phyloP scores from a whole-genome alignment of 2,113 vertebrate species.

The Tonatia bakeri region DNA sequence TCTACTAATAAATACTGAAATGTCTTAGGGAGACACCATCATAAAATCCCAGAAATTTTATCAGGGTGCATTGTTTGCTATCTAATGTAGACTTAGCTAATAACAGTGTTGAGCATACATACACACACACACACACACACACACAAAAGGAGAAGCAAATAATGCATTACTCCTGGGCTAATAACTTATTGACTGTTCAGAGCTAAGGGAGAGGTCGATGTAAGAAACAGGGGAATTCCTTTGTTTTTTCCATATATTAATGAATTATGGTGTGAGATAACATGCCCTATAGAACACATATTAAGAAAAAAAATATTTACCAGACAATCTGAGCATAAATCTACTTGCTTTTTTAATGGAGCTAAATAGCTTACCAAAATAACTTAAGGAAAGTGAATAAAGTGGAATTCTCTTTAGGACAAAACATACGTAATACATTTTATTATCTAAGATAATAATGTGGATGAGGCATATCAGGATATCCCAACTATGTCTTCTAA shows the following conservation, averaged over 20 bases:
- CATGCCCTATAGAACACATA: background rate
- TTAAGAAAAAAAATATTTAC: slow-evolving; percentile 19
- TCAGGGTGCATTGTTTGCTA: background rate
- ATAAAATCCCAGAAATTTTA: background rate
- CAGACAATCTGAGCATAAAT: background rate
- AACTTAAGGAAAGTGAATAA: background rate
- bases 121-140: background rate
- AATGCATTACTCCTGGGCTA: background rate
- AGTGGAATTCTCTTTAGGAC: slow-evolving; percentile 16
- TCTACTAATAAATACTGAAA: background rate
- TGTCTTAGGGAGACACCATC: background rate
- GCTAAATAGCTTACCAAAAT: background rate
- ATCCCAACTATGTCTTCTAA: slow-evolving; percentile 25
- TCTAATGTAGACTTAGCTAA: background rate
- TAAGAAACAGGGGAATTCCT: background rate
- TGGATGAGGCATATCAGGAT: slow-evolving; percentile 36
- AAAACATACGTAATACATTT: slow-evolving; percentile 29
- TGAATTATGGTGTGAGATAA: background rate
- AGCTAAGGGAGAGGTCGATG: background rate
- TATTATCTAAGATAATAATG: slow-evolving; percentile 44
- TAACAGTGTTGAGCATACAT: background rate
- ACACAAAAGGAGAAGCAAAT: background rate
- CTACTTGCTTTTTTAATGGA: background rate
- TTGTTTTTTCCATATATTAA: background rate
- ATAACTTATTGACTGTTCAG: slow-evolving; percentile 10